Conservation (phyloP, 2,888 invertebrate genomes). For the Loripinus fragilis region DNA sequence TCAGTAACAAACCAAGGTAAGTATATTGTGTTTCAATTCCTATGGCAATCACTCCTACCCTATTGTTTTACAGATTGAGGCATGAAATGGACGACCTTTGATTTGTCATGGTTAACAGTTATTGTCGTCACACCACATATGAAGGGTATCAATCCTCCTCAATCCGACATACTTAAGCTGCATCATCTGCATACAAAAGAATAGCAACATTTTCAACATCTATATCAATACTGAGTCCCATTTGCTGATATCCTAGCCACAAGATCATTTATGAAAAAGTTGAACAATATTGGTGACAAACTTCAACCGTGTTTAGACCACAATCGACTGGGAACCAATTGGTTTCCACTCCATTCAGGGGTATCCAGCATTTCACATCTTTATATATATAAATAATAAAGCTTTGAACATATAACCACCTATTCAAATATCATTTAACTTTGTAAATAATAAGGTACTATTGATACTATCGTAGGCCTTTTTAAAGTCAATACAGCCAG, state of each 20-base stretch:
- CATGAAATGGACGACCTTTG: background rate
- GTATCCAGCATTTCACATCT: background rate
- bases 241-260: background rate
- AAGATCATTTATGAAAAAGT: background rate
- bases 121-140: background rate
- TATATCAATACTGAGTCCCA: background rate
- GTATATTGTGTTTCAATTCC: background rate
- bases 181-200: background rate
- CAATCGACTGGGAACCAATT: no score
- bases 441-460: background rate
- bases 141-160: background rate
- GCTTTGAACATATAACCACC: background rate
- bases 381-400: background rate
- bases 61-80: background rate
- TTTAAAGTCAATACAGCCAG: no score
- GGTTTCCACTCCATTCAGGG: background rate
- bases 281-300: background rate
- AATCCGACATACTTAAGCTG: background rate
- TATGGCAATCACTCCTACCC: background rate
- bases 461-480: background rate
- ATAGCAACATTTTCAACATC: background rate
- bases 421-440: background rate
- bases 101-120: background rate
- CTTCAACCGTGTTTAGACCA: background rate
- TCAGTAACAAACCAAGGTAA: background rate